phyloP scores from a whole-genome alignment of 2,113 vertebrate species.

The Rhadina sibilatrix region DNA sequence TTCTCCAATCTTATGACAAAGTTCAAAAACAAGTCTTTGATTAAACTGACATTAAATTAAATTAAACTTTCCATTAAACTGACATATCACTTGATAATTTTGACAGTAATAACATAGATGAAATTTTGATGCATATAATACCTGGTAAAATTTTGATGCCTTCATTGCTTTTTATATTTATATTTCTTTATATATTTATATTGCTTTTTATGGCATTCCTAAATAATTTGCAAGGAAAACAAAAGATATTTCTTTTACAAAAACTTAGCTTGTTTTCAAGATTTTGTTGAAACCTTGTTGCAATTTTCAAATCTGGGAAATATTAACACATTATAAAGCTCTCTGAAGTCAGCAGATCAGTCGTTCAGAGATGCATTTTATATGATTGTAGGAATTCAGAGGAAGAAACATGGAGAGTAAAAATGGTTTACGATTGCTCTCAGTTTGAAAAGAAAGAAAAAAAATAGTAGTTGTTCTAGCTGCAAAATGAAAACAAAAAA shows the following conservation, averaged over 20 bases:
- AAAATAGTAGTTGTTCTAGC: neutral
- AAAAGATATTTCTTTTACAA: neutral
- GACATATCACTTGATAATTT: fast-evolving
- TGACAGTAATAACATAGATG: neutral
- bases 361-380: neutral
- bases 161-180: neutral
- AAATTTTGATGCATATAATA: neutral
- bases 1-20: neutral
- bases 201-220: neutral
- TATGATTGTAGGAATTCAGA: neutral
- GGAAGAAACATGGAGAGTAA: neutral
- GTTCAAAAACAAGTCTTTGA: neutral
- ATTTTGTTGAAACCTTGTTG: neutral
- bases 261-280: neutral
- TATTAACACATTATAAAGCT: neutral
- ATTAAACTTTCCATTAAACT: neutral
- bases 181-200: no score
- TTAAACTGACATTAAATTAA: no score
- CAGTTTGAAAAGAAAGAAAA: neutral
- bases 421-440: neutral
- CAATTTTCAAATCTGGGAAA: neutral
- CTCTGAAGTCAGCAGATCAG: neutral
- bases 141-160: neutral
- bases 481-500: neutral
- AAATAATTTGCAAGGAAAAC: neutral